Base-by-base conservation (phyloP, 1,140 invertebrate species). In the Cydia pomonella region DNA sequence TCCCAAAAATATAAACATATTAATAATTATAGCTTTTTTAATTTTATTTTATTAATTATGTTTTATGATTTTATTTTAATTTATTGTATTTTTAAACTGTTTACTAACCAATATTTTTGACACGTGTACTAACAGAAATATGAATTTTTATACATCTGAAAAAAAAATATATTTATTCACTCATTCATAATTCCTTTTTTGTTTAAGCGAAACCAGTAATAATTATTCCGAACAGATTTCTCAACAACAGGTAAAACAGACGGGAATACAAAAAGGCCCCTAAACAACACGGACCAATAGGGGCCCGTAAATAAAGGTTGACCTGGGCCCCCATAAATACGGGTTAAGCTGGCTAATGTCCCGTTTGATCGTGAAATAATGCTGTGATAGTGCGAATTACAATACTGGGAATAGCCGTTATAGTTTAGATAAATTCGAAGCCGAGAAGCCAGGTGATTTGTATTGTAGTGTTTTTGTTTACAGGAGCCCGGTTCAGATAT, bases 301-400 rank as follows among this genome's bases (percentile, higher is more conserved):
- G 63, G 63, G 4, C 27, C 27, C 63, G 27, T 66, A 66, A 66
- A 66, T 66, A 29, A 66, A 66, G 63, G 63, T 23, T 63, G 62
- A 63, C 62, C 62, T 63, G 62, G 62, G 27, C 13, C 63, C 25
- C 63, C 16, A 66, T 66, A 66, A 66, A 66, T 66, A 29, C 63
- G 63, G 63, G 63, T 66, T 66, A 63, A 66, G 63, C 63, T n/a
- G 27, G 63, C 63, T 66, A 66, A 66, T 66, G 63, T 66, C n/a
- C 27, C 27, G 63, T 27, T 66, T 66, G 63, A 29, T 66, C 13
- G 27, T 66, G 63, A 66, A 66, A 66, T 66, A 66, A 66, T 66
- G 63, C 27, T n/a, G 10, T 29, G 63, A 66, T 66, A 66, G 63
- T 66, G 63, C 25, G 63, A 63, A 63, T 66, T 66, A 66, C 25